These are phyloP conservation scores for Malurus alboscapulatus DNA, from an alignment of 2,113 vertebrate species.

Conservation along the genomic window DNA sequence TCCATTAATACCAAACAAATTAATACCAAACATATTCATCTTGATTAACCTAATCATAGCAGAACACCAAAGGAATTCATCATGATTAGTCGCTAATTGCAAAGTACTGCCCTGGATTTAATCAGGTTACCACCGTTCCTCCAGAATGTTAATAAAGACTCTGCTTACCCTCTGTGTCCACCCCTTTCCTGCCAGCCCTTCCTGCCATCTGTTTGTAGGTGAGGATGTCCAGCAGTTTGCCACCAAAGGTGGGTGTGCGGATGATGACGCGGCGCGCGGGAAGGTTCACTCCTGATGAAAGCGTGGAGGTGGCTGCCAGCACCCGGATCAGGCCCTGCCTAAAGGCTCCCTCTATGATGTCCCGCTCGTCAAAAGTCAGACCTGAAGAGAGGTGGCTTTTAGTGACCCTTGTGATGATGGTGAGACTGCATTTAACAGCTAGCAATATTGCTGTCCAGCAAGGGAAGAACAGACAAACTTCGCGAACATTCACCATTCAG, in stretches of 20 bases:
- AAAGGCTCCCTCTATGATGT: constrained; percentile 91
- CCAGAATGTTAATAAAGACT: constrained; percentile 9
- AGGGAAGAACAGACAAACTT: background rate
- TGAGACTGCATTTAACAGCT: background rate
- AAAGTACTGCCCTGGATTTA: constrained; percentile 5
- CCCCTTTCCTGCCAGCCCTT: constrained; percentile 93
- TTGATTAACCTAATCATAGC: constrained; percentile 36
- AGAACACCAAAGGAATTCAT: constrained; percentile 24
- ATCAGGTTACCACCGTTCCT: background rate
- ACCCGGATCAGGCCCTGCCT: constrained; percentile 85
- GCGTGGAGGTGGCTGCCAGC: constrained; percentile 90
- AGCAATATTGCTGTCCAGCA: background rate
- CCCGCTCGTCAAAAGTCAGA: constrained; percentile 94
- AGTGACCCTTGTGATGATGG: background rate
- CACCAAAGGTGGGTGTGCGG: constrained; percentile 88
- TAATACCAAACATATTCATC: constrained; percentile 49
- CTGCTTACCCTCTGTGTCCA: constrained; percentile 85
- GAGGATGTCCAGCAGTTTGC: constrained; percentile 85
- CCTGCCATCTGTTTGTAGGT: constrained; percentile 98
- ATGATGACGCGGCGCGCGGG: constrained; percentile 94
- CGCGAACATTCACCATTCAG: background rate
- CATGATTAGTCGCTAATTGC: constrained; percentile 22
- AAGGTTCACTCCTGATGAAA: constrained; percentile 97
- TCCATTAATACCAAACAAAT: constrained; percentile 49
- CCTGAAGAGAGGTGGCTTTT: constrained; percentile 71